Conservation (phyloP, 2,113 vertebrate species). For the Pica pica region DNA sequence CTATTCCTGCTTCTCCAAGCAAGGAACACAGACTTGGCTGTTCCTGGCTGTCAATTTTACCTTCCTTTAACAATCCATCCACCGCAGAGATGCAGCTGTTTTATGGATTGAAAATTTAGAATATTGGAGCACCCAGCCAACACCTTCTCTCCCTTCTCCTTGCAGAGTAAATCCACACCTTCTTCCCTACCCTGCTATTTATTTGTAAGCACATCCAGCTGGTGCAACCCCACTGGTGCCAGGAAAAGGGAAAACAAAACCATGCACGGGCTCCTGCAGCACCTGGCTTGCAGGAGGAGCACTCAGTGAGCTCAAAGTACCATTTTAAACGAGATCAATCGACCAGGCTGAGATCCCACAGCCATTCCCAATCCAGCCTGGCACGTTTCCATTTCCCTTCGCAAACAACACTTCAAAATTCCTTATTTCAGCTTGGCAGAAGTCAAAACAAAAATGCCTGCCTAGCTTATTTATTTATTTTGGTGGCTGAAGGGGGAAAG, state of each 20-base stretch:
- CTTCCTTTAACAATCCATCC: not conserved
- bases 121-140: not conserved
- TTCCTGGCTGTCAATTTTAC: not conserved
- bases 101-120: not conserved
- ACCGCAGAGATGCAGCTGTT: not conserved
- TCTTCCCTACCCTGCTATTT: not conserved
- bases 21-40: not conserved
- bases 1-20: not conserved
- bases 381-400: not conserved
- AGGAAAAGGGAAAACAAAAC: not conserved
- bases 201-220: constrained; percentile 9
- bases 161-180: not conserved
- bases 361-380: not conserved
- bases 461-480: not conserved
- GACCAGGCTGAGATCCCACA: not conserved
- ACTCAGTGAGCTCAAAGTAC: not conserved
- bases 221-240: not conserved
- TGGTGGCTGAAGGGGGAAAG: not conserved
- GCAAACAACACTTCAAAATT: not conserved
- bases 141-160: not conserved
- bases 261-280: not conserved
- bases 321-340: not conserved
- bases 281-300: not conserved
- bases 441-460: not conserved
- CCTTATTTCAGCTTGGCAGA: not conserved